A percentile compares a stretch with the other conserved stretches of the same genome.
Conservation (phyloP, 2,797 vertebrate species). For the Nyctibius grandis region DNA sequence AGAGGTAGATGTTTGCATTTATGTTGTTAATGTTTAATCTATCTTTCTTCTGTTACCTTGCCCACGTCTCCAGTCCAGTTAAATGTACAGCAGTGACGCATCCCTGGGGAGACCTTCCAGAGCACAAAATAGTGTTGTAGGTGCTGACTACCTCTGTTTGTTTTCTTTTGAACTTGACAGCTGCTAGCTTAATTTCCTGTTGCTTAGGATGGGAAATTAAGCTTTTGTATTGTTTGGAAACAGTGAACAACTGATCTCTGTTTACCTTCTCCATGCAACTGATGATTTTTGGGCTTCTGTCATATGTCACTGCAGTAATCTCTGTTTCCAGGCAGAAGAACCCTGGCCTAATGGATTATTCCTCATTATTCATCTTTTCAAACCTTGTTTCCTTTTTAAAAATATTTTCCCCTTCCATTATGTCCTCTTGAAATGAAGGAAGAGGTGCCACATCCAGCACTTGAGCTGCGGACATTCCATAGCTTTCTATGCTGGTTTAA, state of each 20-base stretch:
- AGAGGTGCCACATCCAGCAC: background rate
- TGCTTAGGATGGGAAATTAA: too few relatives aligned
- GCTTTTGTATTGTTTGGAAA: background rate
- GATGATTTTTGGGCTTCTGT: background rate
- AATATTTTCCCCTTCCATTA: background rate
- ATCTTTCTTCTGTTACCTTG: background rate
- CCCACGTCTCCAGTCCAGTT: background rate
- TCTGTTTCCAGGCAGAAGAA: slow-evolving; percentile 37
- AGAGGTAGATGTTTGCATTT: background rate
- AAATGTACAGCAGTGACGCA: background rate
- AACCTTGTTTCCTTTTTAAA: background rate
- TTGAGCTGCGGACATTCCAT: background rate
- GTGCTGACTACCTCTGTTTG: background rate
- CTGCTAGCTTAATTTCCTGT: background rate
- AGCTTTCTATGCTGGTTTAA: background rate
- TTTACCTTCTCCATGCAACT: background rate
- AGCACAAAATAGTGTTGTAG: background rate
- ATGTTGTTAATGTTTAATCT: background rate
- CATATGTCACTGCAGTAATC: background rate
- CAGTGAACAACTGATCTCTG: background rate
- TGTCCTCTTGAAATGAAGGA: background rate
- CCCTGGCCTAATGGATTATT: background rate
- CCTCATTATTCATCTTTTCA: background rate
- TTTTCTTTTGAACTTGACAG: background rate
- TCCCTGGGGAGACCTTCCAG: background rate